Evolutionary conservation across 2,113 vertebrate genomes (phyloP).

Genomic region (Gallinago media): DNA sequence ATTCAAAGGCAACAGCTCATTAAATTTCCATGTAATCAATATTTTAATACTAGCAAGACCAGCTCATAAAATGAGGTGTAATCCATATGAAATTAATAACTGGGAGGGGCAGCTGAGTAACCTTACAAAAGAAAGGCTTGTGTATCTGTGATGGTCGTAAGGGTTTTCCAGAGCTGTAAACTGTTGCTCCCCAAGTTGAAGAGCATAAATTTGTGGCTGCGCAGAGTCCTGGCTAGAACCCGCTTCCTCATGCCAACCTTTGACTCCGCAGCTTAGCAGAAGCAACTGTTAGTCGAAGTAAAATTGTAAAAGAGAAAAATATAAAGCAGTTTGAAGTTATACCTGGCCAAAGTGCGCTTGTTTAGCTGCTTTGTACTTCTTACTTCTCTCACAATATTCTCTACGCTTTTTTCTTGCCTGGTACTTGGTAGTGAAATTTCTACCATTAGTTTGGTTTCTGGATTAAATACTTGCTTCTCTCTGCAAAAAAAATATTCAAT

Average conservation of each 20-base stretch:
- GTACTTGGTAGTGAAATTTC: neutral
- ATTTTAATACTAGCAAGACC: neutral
- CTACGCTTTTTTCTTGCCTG: neutral
- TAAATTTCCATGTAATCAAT: neutral
- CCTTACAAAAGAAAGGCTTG: neutral
- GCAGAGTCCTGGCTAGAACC: neutral
- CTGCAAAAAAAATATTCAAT: neutral
- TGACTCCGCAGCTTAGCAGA: neutral
- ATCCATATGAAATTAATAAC: neutral
- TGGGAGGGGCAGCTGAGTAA: neutral
- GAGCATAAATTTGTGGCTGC: neutral
- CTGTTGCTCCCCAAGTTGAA: neutral
- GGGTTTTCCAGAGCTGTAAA: neutral
- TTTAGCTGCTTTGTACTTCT: neutral
- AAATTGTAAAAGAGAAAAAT: neutral
- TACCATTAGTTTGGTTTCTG: neutral
- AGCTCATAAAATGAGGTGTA: neutral
- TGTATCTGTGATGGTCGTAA: neutral
- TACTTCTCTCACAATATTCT: neutral
- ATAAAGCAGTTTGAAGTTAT: neutral
- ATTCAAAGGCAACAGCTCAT: constrained; percentile 2
- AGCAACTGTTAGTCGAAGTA: neutral
- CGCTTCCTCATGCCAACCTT: neutral
- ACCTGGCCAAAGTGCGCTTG: neutral
- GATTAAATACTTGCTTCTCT: neutral